Percentiles rank a stretch among this genome's conserved stretches.
These are phyloP conservation scores for Nomada fabriciana DNA, from an alignment of 2,888 invertebrate species.

Conservation along the genomic window DNA sequence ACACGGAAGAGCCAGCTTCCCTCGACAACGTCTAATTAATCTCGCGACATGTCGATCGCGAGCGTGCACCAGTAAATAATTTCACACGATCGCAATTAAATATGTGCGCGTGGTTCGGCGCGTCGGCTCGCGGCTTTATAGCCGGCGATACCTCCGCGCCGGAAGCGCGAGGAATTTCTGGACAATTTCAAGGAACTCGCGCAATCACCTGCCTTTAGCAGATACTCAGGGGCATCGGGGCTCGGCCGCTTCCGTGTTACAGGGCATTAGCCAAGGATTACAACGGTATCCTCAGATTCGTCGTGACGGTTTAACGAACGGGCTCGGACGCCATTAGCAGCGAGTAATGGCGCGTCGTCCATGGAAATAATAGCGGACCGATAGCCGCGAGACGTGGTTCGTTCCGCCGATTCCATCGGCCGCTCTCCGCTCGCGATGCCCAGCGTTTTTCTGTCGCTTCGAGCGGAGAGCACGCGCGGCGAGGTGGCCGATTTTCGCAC, in stretches of 20 bases:
- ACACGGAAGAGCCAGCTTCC: too few species aligned
- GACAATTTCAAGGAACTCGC: background rate
- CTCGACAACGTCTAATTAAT: too few species aligned
- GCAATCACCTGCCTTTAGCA: background rate
- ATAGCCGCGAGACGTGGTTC: slow-evolving; percentile 10
- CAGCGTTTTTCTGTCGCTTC: background rate
- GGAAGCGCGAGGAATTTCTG: background rate
- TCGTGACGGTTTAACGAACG: slow-evolving; percentile 21
- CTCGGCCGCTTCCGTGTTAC: slow-evolving; percentile 35
- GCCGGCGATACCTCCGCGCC: background rate
- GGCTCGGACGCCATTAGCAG: slow-evolving; percentile 28
- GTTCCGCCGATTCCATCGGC: background rate
- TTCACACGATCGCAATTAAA: background rate
- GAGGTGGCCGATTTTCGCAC: slow-evolving; percentile 43
- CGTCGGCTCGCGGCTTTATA: too few species aligned
- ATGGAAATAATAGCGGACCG: slow-evolving; percentile 40
- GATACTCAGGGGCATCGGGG: background rate
- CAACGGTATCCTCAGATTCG: slow-evolving; percentile 18
- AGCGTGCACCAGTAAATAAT: background rate
- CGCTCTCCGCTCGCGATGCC: background rate
- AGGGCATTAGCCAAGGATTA: slow-evolving; percentile 19
- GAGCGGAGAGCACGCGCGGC: slow-evolving; percentile 12
- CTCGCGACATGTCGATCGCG: background rate
- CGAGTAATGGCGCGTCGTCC: slow-evolving; percentile 33
- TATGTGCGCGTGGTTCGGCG: too few species aligned